Conservation (phyloP, 2,888 invertebrate species). For the Mesoligia furuncula region DNA sequence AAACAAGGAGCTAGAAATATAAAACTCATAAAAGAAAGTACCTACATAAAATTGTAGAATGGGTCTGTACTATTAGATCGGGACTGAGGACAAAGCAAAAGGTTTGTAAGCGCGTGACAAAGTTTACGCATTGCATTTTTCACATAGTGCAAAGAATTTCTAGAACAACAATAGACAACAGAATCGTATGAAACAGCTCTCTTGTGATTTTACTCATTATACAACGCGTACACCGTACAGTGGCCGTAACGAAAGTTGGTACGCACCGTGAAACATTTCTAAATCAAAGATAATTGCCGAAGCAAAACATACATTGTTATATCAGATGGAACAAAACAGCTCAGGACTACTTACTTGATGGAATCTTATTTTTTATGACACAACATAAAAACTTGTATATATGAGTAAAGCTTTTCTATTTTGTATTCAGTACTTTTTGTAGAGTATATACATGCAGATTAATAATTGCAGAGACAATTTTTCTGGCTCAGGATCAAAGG, state of each 20-base stretch:
- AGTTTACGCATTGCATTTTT: constrained; percentile 54
- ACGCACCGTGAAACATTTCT: constrained; percentile 49
- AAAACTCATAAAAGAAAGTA: constrained; percentile 15
- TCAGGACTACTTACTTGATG: neutral
- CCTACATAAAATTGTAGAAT: neutral
- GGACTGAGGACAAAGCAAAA: constrained; percentile 32
- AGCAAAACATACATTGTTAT: constrained; percentile 34
- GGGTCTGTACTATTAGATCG: constrained; percentile 12
- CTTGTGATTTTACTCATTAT: constrained; percentile 52
- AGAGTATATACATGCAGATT: neutral
- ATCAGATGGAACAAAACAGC: too few relatives aligned
- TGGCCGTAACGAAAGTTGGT: constrained; percentile 54
- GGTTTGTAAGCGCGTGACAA: constrained; percentile 41
- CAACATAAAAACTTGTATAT: neutral
- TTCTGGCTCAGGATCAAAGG: constrained; percentile 16
- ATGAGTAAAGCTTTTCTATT: neutral
- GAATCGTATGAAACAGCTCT: constrained; percentile 43
- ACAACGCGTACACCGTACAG: constrained; percentile 42
- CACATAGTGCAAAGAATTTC: constrained; percentile 50
- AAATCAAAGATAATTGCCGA: constrained; percentile 49
- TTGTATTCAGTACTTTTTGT: neutral
- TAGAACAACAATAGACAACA: constrained; percentile 61
- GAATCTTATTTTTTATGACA: constrained; percentile 12
- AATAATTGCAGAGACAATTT: constrained; percentile 3
- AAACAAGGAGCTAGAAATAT: neutral